A percentile compares a stretch with the other conserved stretches of the same genome.
Evolutionary conservation across 2,797 vertebrate species (phyloP).

Genomic region (Helostoma temminkii): DNA sequence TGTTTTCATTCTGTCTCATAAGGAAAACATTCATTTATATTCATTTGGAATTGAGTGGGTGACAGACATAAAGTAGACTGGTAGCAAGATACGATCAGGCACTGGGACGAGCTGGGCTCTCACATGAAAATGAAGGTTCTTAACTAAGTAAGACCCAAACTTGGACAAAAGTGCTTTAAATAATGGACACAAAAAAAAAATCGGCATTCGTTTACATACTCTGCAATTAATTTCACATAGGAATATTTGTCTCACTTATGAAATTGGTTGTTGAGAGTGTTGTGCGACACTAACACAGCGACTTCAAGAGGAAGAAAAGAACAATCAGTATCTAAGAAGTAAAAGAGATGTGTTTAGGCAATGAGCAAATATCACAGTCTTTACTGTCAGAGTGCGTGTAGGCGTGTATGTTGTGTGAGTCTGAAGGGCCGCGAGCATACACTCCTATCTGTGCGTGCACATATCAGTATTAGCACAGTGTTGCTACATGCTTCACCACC

Average conservation of each 20-base stretch:
- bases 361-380: constrained; percentile 26
- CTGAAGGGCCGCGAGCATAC: constrained; percentile 47
- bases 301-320: constrained; percentile 41
- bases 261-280: constrained; percentile 59
- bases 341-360: constrained; percentile 5
- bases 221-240: constrained; percentile 68
- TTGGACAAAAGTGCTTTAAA: constrained; percentile 58
- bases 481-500: constrained; percentile 66
- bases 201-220: constrained; percentile 70
- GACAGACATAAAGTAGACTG: constrained; percentile 68
- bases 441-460: constrained; percentile 60
- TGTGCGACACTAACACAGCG: constrained; percentile 63
- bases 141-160: constrained; percentile 36
- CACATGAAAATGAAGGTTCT: constrained; percentile 40
- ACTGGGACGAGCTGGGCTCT: constrained; percentile 40
- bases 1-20: constrained; percentile 78
- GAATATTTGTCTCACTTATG: constrained; percentile 77
- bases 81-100: constrained; percentile 75
- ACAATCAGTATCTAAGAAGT: no score
- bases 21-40: constrained; percentile 86
- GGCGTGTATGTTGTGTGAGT: constrained; percentile 38
- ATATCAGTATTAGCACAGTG: constrained; percentile 69
- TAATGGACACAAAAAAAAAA: constrained; percentile 58
- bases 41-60: constrained; percentile 80
- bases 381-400: constrained; percentile 31